phyloP scores from a whole-genome alignment of 2,888 invertebrate species.

The Mongoloraphidia duomilia region DNA sequence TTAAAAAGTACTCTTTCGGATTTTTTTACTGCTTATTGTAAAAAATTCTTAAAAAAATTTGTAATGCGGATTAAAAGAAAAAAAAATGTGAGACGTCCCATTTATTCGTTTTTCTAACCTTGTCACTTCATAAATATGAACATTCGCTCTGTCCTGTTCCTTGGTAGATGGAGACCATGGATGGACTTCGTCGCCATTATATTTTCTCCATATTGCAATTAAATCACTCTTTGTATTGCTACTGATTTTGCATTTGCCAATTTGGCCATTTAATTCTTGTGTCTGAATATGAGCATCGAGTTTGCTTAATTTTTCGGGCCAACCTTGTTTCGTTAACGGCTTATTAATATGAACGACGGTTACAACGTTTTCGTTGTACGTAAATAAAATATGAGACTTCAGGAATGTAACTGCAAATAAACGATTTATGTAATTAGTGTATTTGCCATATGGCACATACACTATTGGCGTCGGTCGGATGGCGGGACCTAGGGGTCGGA shows the following conservation, averaged over 20 bases:
- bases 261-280: slow-evolving; percentile 27
- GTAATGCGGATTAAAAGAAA: slow-evolving; percentile 14
- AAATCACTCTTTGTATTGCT: slow-evolving; percentile 24
- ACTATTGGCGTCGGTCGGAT: too few species aligned
- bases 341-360: slow-evolving; percentile 52
- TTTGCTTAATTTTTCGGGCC: slow-evolving; percentile 45
- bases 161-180: slow-evolving; percentile 82
- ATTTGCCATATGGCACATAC: too few species aligned
- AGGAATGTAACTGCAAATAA: slow-evolving; percentile 8
- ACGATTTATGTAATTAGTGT: too few species aligned
- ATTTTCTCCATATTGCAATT: slow-evolving; percentile 75
- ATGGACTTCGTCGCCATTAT: slow-evolving; percentile 71
- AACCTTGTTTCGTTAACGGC: slow-evolving; percentile 34
- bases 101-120: slow-evolving; percentile 35
- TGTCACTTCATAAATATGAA: slow-evolving; percentile 63
- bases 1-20: too few species aligned
- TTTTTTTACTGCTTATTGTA: too few species aligned
- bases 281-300: slow-evolving; percentile 52
- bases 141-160: slow-evolving; percentile 77
- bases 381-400: slow-evolving; percentile 4
- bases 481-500: too few species aligned
- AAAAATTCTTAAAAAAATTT: background rate
- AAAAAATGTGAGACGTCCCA: background rate
- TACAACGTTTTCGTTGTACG: slow-evolving; percentile 29
- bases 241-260: slow-evolving; percentile 20